Evolutionary conservation across 2,797 vertebrate species (phyloP).

Genomic region (Xenops minutus): DNA sequence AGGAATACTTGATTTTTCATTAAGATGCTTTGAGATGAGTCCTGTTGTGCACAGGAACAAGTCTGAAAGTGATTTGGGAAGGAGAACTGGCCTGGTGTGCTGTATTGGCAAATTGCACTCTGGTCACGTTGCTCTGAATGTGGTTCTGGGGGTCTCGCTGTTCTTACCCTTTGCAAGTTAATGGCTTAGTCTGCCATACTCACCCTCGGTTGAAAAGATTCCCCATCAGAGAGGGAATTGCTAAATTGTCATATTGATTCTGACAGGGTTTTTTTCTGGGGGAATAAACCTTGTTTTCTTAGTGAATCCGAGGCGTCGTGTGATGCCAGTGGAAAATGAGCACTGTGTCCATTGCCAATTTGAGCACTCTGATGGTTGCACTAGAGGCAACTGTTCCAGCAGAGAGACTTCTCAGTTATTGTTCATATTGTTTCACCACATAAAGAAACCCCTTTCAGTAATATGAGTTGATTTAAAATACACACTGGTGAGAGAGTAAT

Average conservation of each 20-base stretch:
- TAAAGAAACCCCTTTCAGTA: not conserved
- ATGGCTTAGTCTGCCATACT: not conserved
- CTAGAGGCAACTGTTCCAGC: not conserved
- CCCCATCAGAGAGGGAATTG: not conserved
- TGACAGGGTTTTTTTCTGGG: not conserved
- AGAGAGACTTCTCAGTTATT: not conserved
- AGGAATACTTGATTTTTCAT: not conserved
- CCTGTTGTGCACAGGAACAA: not conserved
- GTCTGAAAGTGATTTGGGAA: not conserved
- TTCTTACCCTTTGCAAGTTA: not conserved
- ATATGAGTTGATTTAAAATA: not conserved
- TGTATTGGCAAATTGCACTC: accelerated
- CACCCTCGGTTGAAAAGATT: not conserved
- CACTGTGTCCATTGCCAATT: accelerated
- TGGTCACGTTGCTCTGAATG: not conserved
- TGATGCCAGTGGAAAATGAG: not conserved
- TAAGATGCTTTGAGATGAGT: not conserved
- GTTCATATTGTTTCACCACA: not conserved
- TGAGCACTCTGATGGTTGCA: not conserved
- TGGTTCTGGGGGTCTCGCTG: not conserved
- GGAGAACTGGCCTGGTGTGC: not conserved
- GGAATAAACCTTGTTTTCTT: not conserved
- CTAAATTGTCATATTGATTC: not conserved
- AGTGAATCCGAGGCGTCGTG: not conserved
- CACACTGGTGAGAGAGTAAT: not conserved